These are phyloP conservation scores for Enteromius afrohamiltoni DNA, from an alignment of 2,797 vertebrate species.

Conservation along the genomic window DNA sequence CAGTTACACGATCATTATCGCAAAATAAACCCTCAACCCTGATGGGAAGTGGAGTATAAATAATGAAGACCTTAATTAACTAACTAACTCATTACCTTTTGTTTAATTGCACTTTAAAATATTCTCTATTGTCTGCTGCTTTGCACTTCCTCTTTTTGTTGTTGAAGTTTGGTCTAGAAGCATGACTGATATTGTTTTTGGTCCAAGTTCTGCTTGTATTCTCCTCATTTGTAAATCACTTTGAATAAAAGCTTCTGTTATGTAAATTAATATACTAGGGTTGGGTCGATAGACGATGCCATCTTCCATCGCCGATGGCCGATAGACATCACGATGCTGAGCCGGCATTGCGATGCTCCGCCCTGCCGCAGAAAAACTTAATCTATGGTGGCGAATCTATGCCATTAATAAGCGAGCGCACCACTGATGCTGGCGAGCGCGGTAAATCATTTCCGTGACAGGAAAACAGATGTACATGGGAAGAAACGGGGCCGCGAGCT, in stretches of 20 bases:
- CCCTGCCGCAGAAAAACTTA: too few species aligned
- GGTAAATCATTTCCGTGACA: too few species aligned
- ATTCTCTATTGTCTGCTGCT: not conserved
- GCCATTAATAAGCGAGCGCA: too few species aligned
- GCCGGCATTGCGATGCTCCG: too few species aligned
- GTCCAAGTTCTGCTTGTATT: not conserved
- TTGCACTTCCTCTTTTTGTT: not conserved
- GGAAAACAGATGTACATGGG: too few species aligned
- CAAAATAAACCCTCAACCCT: not conserved
- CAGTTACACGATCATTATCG: conserved; percentile 11
- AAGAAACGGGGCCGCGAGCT: too few species aligned
- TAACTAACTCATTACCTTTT: conserved; percentile 1
- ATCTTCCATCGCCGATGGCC: too few species aligned
- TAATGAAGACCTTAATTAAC: conserved; percentile 8
- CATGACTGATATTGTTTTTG: not conserved
- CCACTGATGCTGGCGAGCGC: too few species aligned
- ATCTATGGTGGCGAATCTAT: too few species aligned
- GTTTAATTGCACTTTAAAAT: conserved; percentile 15
- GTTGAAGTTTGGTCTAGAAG: not conserved
- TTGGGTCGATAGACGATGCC: too few species aligned
- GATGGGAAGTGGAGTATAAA: conserved; percentile 18
- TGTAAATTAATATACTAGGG: not conserved
- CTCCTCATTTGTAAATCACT: not conserved
- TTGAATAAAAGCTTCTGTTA: conserved; percentile 1
- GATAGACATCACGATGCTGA: too few species aligned